Evolutionary conservation across 2,888 invertebrate species (phyloP), one percentile per base, ranked within the genome.

Genomic region (Orthonevra nobilis): DNA sequence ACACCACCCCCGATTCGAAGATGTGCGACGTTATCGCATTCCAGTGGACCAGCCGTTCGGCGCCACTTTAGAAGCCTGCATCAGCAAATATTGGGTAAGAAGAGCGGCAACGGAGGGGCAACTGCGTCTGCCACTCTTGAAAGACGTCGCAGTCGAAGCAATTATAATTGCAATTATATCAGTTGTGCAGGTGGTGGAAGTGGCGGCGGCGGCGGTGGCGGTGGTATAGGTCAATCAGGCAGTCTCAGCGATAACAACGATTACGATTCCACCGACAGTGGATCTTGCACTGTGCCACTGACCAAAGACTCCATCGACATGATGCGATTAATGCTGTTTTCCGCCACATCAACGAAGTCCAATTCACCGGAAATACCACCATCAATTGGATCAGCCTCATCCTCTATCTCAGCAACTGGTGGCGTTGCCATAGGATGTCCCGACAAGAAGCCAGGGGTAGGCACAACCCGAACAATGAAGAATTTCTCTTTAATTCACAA

Each of bases 1-100:
- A 87, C 87, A 17, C 87, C 87, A 7, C 88, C 87, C 14, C 86
- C 88, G 3, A 84, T 86, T 58, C 83, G 87, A n/a, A 84, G 87
- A 20, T 88, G 88, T 68, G 86, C 86, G 32, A 87, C 87, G 0
- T 66, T 87, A 52, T 87, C 88, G 52, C 87, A 88, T 72, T 87
- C 73, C 32, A 61, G 73, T 61, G 79, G 73, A 30, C 79, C 79
- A 23, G 73, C 79, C 10, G 79, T 79, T 23, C 79, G 79, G 14
- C 84, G 87, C n/a, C 85, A 85, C 40, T 87, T 87, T 52, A 86
- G 86, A 69, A 87, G 84, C 15, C 82, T 87, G 23, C 88, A 87
- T 58, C 86, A 87, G 2, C 87, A 87, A 63, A 85, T 86, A 44
- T 83, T 83, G 12, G 83, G 83, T n/a, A 77, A 82, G 54, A 81